Conservation (phyloP, 2,888 invertebrate genomes). For the Zaprionus bogoriensis region DNA sequence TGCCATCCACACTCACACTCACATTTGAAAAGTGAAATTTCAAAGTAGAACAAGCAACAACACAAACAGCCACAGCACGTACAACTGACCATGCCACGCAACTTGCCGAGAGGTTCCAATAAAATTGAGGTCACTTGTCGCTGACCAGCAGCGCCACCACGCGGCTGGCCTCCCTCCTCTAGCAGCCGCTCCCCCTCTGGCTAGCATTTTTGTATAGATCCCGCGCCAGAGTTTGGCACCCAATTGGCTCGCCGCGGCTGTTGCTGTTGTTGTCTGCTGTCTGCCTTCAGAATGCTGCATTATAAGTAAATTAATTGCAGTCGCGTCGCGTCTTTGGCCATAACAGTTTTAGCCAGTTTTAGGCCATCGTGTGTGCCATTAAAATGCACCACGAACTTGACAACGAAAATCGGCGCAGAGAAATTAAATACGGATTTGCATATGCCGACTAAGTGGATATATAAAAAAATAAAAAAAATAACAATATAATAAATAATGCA, state of each 20-base stretch:
- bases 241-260: constrained; percentile 19
- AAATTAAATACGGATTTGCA: background rate
- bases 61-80: constrained; percentile 46
- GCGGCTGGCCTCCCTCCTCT: constrained; percentile 12
- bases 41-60: constrained; percentile 64
- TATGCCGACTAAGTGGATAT: no score
- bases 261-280: constrained; percentile 34
- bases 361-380: constrained; percentile 63
- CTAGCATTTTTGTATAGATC: constrained; percentile 54
- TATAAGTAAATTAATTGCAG: constrained; percentile 73
- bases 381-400: constrained; percentile 70
- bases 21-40: constrained; percentile 74
- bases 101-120: constrained; percentile 68
- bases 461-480: background rate
- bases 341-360: constrained; percentile 59
- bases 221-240: constrained; percentile 40
- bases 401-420: constrained; percentile 35
- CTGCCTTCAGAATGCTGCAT: constrained; percentile 52
- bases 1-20: constrained; percentile 26
- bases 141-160: constrained; percentile 55
- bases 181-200: background rate
- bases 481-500: no score
- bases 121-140: constrained; percentile 71
- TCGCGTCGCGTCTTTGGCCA: constrained; percentile 63
- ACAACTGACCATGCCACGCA: constrained; percentile 53